Evolutionary conservation across 2,113 vertebrate genomes (phyloP), one percentile per base, ranked within the genome.

Genomic region (Labeo rohita): DNA sequence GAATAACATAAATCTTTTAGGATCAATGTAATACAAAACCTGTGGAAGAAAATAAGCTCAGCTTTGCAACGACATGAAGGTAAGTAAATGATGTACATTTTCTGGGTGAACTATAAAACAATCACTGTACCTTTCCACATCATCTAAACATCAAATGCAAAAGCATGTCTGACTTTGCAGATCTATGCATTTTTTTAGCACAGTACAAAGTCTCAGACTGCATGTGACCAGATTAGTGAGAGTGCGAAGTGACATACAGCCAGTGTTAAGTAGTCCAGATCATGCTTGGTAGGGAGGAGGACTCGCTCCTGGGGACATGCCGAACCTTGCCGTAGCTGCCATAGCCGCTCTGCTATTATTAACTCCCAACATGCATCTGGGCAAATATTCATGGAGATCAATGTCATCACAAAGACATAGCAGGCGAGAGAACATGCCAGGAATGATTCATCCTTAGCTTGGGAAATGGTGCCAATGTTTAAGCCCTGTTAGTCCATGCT

Each of bases 401-500:
- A 87, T 86, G 86, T 90, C 89, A 86, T 74, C 80, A 78, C 75
- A 84, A 72, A 87, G 80, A 74, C 80, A 86, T 49, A 76, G 52
- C 49, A 50, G 82, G 65, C 16, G 13, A 36, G 50, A 68, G 78
- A 82, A 78, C 65, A 70, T 77, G 65, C 70, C 83, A 85, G 77
- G 77, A 74, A 76, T 75, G 77, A 85, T 68, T 85, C 77, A 85
- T 73, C 83, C 80, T 45, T 56, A 73, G 39, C 61, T 56, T 23
- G 47, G 45, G 50, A 6, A 63, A 80, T 65, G n/a, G 45, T 54
- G 79, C 83, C 78, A 68, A 36, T 39, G 78, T 63, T 84, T 75
- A 81, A 74, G 39, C 18, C 68, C 6, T 13, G 23, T 70, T 65
- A 65, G 68, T 23, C 36, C 16, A 43, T 50, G 43, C 36, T 59